Evolutionary conservation across 2,113 vertebrate genomes (phyloP).

Genomic region (Poecilia latipinna): DNA sequence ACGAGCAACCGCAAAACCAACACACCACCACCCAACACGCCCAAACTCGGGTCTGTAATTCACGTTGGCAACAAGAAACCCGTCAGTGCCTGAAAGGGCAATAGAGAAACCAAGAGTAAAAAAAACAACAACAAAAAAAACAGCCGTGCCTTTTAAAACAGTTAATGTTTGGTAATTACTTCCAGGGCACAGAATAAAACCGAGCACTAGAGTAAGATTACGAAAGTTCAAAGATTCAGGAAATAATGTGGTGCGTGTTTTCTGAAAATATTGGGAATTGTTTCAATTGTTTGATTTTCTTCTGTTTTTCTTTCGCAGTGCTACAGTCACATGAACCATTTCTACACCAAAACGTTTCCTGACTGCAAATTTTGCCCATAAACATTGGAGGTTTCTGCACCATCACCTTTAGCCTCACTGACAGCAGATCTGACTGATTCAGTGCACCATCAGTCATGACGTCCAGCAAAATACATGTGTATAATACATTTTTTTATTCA

Average conservation of each 20-base stretch:
- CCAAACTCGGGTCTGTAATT: slow-evolving; percentile 8
- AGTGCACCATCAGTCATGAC: no score
- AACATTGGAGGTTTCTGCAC: neutral
- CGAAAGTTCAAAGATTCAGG: no score
- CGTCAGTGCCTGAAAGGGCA: no score
- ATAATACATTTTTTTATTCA: no score
- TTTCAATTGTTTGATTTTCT: neutral
- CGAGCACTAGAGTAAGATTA: no score
- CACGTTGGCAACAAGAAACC: neutral
- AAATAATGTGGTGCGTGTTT: no score
- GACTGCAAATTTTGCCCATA: neutral
- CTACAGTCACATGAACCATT: neutral
- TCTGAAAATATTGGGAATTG: no score
- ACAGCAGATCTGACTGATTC: neutral
- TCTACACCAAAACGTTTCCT: neutral
- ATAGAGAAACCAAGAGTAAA: no score
- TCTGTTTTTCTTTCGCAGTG: no score
- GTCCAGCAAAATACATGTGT: neutral
- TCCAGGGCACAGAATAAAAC: no score
- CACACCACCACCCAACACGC: slow-evolving; percentile 8
- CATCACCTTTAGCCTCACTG: neutral
- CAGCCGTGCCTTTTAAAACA: neutral
- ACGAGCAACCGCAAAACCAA: slow-evolving; percentile 3
- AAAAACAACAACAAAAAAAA: neutral
- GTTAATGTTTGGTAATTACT: neutral